Evolutionary conservation across 2,797 vertebrate genomes (phyloP).

Genomic region (Streptopelia turtur): DNA sequence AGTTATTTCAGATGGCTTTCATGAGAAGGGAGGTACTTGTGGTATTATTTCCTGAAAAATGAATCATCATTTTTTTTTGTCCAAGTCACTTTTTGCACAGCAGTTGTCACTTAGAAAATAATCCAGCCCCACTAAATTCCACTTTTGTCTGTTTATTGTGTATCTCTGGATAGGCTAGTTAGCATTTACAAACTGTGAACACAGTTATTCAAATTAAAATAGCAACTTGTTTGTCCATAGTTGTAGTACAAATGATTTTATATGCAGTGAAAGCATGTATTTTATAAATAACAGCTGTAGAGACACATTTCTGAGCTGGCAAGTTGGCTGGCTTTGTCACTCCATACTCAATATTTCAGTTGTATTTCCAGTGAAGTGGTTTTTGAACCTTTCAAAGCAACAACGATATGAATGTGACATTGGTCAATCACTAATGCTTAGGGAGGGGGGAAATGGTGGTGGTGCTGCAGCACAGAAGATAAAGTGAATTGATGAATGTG

Average conservation of each 20-base stretch:
- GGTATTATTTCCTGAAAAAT: background rate
- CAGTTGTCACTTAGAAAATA: background rate
- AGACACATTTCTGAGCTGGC: background rate
- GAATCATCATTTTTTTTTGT: background rate
- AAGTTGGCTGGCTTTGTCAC: background rate
- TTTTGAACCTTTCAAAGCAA: background rate
- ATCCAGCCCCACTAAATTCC: background rate
- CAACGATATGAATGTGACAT: background rate
- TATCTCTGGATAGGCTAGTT: background rate
- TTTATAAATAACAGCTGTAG: background rate
- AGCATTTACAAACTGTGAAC: background rate
- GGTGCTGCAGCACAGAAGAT: background rate
- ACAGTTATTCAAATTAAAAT: background rate
- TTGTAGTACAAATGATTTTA: background rate
- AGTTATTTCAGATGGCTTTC: background rate
- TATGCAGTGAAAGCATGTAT: background rate
- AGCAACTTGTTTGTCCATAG: background rate
- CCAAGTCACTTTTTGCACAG: background rate
- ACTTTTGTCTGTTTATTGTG: background rate
- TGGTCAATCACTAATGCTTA: background rate
- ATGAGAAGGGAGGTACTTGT: background rate
- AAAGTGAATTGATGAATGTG: background rate
- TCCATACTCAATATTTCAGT: background rate
- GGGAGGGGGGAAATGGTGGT: background rate
- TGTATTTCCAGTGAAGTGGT: background rate